A percentile compares a stretch with the other conserved stretches of the same genome.
These are phyloP conservation scores for Coecobrya sp. DNA, from an alignment of 2,888 invertebrate species.

Conservation along the genomic window DNA sequence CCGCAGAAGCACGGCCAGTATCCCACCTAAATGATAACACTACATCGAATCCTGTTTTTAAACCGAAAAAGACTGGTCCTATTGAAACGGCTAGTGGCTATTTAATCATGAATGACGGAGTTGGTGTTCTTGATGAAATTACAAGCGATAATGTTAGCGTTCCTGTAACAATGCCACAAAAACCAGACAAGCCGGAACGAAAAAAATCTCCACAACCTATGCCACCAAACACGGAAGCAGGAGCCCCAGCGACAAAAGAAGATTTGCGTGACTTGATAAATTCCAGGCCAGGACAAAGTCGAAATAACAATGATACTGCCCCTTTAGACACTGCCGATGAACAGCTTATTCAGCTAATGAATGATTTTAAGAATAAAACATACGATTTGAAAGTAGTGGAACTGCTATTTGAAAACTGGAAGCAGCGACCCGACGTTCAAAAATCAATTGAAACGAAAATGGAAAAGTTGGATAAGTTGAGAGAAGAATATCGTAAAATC, in stretches of 20 bases:
- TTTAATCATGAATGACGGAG: conserved; percentile 72
- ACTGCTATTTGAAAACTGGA: conserved; percentile 95
- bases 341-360: conserved; percentile 95
- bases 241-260: background rate
- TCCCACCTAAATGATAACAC: background rate
- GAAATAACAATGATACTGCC: conserved; percentile 11
- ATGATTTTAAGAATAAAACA: conserved; percentile 94
- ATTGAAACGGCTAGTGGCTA: conserved; percentile 75
- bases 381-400: conserved; percentile 95
- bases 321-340: conserved; percentile 88
- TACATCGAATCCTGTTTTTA: conserved; percentile 47
- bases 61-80: conserved; percentile 49
- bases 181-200: conserved; percentile 5
- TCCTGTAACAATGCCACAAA: background rate
- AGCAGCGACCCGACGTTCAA: conserved; percentile 95
- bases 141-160: background rate
- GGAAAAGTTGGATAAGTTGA: conserved; percentile 93
- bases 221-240: background rate
- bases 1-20: conserved; percentile 80
- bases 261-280: background rate
- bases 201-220: background rate
- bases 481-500: conserved; percentile 91
- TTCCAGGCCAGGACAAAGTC: background rate
- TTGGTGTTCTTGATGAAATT: background rate
- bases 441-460: conserved; percentile 94